phyloP scores from a whole-genome alignment of 2,113 vertebrate species.

The Thomomys bottae region DNA sequence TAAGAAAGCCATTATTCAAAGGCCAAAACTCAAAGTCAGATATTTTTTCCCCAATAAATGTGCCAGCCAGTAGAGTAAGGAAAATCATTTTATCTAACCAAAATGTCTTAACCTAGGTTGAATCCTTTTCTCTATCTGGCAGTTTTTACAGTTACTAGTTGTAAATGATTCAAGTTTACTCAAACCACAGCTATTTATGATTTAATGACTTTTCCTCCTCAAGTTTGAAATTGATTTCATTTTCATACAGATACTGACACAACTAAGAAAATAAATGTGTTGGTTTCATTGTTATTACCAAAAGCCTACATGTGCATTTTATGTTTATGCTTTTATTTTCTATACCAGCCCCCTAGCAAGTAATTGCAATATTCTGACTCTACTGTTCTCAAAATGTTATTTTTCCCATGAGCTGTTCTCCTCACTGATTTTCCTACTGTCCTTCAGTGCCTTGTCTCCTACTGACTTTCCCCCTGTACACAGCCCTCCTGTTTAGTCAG shows the following conservation, averaged over 20 bases:
- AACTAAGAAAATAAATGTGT: background rate
- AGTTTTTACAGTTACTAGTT: background rate
- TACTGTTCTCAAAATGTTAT: background rate
- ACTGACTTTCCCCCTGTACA: background rate
- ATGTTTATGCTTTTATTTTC: background rate
- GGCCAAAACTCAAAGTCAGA: slow-evolving; percentile 6
- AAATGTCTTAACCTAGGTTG: background rate
- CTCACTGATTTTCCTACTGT: background rate
- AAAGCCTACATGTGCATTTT: background rate
- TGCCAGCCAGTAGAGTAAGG: background rate
- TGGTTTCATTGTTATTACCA: background rate
- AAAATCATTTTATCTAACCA: slow-evolving; percentile 23
- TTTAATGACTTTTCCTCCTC: slow-evolving; percentile 6
- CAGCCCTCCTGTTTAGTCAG: background rate
- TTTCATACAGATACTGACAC: background rate
- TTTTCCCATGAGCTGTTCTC: background rate
- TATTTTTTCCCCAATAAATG: slow-evolving; percentile 36
- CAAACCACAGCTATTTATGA: slow-evolving; percentile 2
- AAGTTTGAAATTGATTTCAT: slow-evolving; percentile 3
- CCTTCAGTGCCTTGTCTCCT: background rate
- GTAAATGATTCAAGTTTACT: slow-evolving; percentile 16
- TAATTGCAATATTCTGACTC: background rate
- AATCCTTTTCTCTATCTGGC: background rate
- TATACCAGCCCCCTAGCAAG: background rate
- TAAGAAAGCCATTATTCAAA: slow-evolving; percentile 38